Conservation (phyloP, 2,113 vertebrate genomes). For the Campylomormyrus numenius region DNA sequence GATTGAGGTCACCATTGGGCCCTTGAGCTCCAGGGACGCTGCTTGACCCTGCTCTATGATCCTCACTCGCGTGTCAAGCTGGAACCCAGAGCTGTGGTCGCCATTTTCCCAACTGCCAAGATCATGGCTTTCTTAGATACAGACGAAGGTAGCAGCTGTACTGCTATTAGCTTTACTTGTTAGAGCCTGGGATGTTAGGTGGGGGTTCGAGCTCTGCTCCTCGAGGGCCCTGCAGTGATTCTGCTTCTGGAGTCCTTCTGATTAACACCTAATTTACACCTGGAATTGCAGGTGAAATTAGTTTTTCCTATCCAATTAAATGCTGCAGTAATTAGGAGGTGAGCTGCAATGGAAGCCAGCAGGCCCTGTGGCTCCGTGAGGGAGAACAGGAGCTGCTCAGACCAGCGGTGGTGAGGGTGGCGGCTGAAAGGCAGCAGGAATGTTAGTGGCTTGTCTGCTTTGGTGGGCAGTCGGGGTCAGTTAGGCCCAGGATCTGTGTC, state of each 20-base stretch:
- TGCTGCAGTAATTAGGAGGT: not conserved
- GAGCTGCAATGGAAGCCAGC: not conserved
- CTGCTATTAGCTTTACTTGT: not conserved
- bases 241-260: not conserved
- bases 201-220: not conserved
- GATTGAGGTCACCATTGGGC: not conserved
- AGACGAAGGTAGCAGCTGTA: not conserved
- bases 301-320: not conserved
- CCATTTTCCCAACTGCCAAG: not conserved
- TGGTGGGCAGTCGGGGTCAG: not conserved
- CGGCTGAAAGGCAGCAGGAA: not conserved
- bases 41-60: not conserved
- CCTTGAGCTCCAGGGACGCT: not conserved
- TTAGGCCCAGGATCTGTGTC: not conserved
- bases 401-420: not conserved
- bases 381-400: not conserved
- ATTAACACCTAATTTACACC: slow-evolving; percentile 5
- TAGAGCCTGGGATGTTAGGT: not conserved
- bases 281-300: not conserved
- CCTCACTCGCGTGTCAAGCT: not conserved
- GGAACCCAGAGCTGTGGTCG: not conserved
- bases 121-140: not conserved
- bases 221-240: not conserved
- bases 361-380: not conserved
- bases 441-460: not conserved